Percentiles rank a stretch among this genome's conserved stretches.
These are phyloP conservation scores for Leptestheria dahalacensis DNA, from an alignment of 1,140 invertebrate genomes.

Conservation along the genomic window DNA sequence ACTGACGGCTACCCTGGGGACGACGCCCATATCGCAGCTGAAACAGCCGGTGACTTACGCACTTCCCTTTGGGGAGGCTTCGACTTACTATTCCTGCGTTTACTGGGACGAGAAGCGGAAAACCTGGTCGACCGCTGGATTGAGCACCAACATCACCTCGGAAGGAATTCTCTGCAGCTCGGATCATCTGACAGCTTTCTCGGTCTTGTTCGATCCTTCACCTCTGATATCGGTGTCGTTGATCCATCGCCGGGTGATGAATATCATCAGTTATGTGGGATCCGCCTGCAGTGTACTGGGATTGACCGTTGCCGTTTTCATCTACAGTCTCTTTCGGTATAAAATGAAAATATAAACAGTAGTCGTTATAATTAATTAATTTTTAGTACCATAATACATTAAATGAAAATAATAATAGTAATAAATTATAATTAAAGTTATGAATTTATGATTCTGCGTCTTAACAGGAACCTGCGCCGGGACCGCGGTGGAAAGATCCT, in stretches of 20 bases:
- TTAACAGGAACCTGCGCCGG: slow-evolving; percentile 31
- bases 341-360: background rate
- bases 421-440: too few species aligned
- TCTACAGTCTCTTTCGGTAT: slow-evolving; percentile 34
- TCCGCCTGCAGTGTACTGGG: slow-evolving; percentile 32
- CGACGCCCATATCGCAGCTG: slow-evolving; percentile 26
- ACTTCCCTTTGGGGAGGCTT: slow-evolving; percentile 22
- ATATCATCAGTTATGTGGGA: slow-evolving; percentile 34
- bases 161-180: slow-evolving; percentile 30
- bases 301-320: slow-evolving; percentile 31
- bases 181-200: slow-evolving; percentile 37
- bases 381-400: too few species aligned
- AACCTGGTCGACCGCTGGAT: slow-evolving; percentile 31
- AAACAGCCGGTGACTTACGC: slow-evolving; percentile 28
- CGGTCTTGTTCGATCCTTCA: slow-evolving; percentile 32
- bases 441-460: too few species aligned
- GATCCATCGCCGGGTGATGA: slow-evolving; percentile 27
- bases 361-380: too few species aligned
- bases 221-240: slow-evolving; percentile 17
- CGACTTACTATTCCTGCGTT: slow-evolving; percentile 27
- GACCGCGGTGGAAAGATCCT: slow-evolving; percentile 38
- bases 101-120: slow-evolving; percentile 31
- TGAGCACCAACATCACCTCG: slow-evolving; percentile 25
- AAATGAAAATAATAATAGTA: too few species aligned
- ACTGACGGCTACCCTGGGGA: slow-evolving; percentile 21